Percentiles rank a stretch among this genome's conserved stretches.
Evolutionary conservation across 2,888 invertebrate genomes (phyloP).

Genomic region (Spodoptera exigua): DNA sequence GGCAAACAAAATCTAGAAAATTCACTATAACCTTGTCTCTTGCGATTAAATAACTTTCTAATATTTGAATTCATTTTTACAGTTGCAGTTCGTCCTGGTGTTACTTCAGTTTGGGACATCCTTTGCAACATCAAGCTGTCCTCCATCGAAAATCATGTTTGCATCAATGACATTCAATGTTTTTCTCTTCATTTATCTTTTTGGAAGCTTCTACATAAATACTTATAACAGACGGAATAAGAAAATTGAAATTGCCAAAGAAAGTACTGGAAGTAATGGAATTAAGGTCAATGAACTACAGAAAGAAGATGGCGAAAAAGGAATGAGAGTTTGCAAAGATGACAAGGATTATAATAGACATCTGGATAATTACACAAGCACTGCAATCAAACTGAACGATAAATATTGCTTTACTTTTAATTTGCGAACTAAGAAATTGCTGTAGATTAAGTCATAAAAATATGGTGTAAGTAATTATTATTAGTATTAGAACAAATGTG

Average conservation of each 20-base stretch:
- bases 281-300: background rate
- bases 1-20: too few species aligned
- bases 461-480: background rate
- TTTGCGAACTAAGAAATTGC: slow-evolving; percentile 25
- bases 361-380: slow-evolving; percentile 10
- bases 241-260: background rate
- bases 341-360: background rate
- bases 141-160: slow-evolving; percentile 59
- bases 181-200: slow-evolving; percentile 62
- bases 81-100: slow-evolving; percentile 67
- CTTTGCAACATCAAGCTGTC: slow-evolving; percentile 59
- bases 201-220: slow-evolving; percentile 64
- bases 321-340: background rate
- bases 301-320: slow-evolving; percentile 17
- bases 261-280: background rate
- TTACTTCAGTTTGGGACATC: slow-evolving; percentile 53
- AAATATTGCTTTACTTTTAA: slow-evolving; percentile 38
- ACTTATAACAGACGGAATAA: slow-evolving; percentile 49
- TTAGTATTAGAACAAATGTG: slow-evolving; percentile 6
- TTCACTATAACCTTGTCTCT: too few species aligned
- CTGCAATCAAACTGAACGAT: slow-evolving; percentile 36
- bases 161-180: slow-evolving; percentile 53
- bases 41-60: too few species aligned
- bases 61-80: slow-evolving; percentile 54
- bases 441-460: background rate